Percentiles rank a stretch among this genome's conserved stretches.
phyloP scores from a whole-genome alignment of 2,888 invertebrate genomes.

The Callinectes sapidus region DNA sequence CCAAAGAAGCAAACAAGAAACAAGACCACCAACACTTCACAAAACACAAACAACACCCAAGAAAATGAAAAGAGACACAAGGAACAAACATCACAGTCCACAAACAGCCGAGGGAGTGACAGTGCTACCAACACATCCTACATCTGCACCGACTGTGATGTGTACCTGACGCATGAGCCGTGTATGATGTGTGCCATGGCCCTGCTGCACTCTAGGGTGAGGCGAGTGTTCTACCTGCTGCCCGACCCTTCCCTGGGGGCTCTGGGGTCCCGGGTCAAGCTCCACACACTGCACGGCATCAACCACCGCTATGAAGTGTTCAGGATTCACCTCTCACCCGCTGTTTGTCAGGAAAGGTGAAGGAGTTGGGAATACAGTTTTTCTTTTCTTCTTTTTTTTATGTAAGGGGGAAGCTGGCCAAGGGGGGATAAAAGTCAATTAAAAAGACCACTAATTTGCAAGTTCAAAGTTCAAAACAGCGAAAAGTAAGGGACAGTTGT shows the following conservation, averaged over 20 bases:
- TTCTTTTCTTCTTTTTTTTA: neutral
- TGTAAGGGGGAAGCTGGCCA: too few species aligned
- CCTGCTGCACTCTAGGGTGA: conserved; percentile 90
- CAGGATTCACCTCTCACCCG: conserved; percentile 17
- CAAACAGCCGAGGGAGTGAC: too few species aligned
- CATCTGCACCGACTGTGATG: conserved; percentile 84
- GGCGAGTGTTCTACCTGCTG: conserved; percentile 86
- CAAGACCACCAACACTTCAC: neutral
- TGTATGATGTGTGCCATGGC: conserved; percentile 98
- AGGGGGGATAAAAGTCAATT: too few species aligned
- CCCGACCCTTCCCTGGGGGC: conserved; percentile 81
- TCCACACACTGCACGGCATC: conserved; percentile 86
- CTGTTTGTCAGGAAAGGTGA: neutral
- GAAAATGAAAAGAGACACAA: neutral
- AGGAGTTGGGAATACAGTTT: neutral
- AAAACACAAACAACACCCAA: neutral
- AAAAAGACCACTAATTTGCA: too few species aligned
- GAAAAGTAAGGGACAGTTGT: too few species aligned
- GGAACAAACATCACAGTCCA: neutral
- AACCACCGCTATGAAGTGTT: conserved; percentile 95
- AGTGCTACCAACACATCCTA: conserved; percentile 51
- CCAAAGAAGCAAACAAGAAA: neutral
- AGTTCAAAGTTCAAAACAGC: too few species aligned
- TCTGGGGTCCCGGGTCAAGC: conserved; percentile 82
- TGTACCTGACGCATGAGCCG: conserved; percentile 89